Evolutionary conservation across 2,888 invertebrate species (phyloP).

Genomic region (Acleris holmiana): DNA sequence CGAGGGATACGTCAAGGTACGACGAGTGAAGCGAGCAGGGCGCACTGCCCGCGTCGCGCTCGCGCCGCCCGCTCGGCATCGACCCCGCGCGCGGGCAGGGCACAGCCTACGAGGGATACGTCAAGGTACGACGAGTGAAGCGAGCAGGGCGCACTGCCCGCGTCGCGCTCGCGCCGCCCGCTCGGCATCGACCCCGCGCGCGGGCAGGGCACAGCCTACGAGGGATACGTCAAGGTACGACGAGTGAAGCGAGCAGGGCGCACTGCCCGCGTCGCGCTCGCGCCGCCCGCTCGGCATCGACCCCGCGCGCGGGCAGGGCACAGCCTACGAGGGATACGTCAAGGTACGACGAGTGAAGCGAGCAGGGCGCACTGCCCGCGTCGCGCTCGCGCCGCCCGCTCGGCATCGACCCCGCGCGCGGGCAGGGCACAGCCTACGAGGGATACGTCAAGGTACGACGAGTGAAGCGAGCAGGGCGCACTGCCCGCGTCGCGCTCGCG

Average conservation of each 20-base stretch:
- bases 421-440: slow-evolving; percentile 88
- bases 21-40: slow-evolving; percentile 61
- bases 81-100: slow-evolving; percentile 98
- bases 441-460: slow-evolving; percentile 33
- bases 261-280: slow-evolving; percentile 95
- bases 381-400: slow-evolving; percentile 95
- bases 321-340: slow-evolving; percentile 46
- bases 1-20: slow-evolving; percentile 36
- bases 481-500: slow-evolving; percentile 95
- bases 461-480: slow-evolving; percentile 85
- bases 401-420: slow-evolving; percentile 96
- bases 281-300: slow-evolving; percentile 96
- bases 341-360: slow-evolving; percentile 26
- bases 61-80: slow-evolving; percentile 95
- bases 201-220: slow-evolving; percentile 90
- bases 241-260: slow-evolving; percentile 79
- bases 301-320: slow-evolving; percentile 96
- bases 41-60: slow-evolving; percentile 95
- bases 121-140: slow-evolving; percentile 31
- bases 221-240: slow-evolving; percentile 34
- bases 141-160: slow-evolving; percentile 90
- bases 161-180: slow-evolving; percentile 94
- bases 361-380: slow-evolving; percentile 91
- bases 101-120: slow-evolving; percentile 54
- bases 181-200: slow-evolving; percentile 96